Evolutionary conservation across 1,140 invertebrate genomes (phyloP).

Genomic region (Ceratosolen solmsi): DNA sequence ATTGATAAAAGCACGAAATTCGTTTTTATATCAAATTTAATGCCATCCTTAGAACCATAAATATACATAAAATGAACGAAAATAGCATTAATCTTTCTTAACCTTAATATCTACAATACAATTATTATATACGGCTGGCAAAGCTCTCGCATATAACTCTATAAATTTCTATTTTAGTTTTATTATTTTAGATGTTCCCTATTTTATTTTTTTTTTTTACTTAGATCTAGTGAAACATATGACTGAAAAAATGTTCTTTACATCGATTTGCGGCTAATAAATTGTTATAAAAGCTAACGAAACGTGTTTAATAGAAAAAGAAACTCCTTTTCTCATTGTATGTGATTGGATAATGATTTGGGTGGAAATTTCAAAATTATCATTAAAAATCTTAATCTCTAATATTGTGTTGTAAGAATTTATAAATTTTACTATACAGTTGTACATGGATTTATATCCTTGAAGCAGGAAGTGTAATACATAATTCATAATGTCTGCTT

Average conservation of each 20-base stretch:
- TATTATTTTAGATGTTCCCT: neutral
- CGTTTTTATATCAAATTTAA: neutral
- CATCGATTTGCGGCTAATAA: neutral
- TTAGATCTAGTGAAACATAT: neutral
- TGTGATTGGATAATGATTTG: neutral
- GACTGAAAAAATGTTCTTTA: neutral
- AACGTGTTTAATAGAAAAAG: neutral
- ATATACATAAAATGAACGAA: neutral
- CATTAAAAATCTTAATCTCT: neutral
- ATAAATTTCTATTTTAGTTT: neutral
- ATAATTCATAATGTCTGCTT: neutral
- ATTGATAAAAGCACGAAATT: no score
- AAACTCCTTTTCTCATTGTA: neutral
- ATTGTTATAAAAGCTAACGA: neutral
- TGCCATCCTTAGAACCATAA: neutral
- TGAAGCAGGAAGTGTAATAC: neutral
- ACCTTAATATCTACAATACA: constrained; percentile 2
- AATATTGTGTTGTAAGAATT: neutral
- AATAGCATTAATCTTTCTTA: neutral
- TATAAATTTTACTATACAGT: neutral
- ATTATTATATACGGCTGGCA: neutral
- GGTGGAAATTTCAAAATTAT: neutral
- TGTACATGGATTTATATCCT: neutral
- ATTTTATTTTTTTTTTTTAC: neutral
- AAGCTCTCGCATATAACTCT: neutral